Base-by-base conservation (phyloP, 2,113 vertebrate genomes). In the Datnioides undecimradiatus region DNA sequence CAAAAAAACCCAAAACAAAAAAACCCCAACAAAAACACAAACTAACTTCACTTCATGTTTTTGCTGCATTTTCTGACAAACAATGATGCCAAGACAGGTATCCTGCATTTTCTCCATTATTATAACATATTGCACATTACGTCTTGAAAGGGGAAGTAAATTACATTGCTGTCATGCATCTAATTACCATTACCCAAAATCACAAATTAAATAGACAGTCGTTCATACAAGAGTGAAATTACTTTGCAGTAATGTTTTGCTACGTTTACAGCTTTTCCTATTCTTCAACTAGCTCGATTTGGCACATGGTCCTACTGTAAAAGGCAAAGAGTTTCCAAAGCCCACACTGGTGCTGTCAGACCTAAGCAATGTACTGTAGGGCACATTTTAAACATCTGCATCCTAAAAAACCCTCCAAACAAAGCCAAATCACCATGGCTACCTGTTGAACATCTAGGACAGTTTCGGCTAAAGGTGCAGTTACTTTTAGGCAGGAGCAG, bases 111-210 rank as follows among this genome's bases (percentile, higher is more conserved):
- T 68, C 29, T 73, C 60, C 19, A 64, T 36, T 57, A 43, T 66
- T 13, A 31, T 29, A 43, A 73, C 29, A 75, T 79, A 91, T 81
- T 90, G 85, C 86, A 91, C 86, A 79, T 76, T 49, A 79, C 8
- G 8, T 49, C 49, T 79, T 76, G 23, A 79, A 67, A 63, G 59
- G 62, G 63, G 36, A 75, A 60, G 58, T 58, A 25, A 74, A 73
- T 64, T 51, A 63, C 75, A 68, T 48, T n/a, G 8, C 17, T 33
- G 54, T 54, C 65, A 72, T 59, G 23, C 73, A 76, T 75, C 33
- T 29, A 69, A 83, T 33, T 57, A 83, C 25, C 33, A 29, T 40
- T 71, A n/a, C n/a, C n/a, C n/a, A 41, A 83, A 74, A 73, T 34
- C n/a, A 46, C 7, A 66, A 51, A 67, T 62, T 23, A 72, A 71